Conservation (phyloP, 2,888 invertebrate species). For the Amaurobius ferox region DNA sequence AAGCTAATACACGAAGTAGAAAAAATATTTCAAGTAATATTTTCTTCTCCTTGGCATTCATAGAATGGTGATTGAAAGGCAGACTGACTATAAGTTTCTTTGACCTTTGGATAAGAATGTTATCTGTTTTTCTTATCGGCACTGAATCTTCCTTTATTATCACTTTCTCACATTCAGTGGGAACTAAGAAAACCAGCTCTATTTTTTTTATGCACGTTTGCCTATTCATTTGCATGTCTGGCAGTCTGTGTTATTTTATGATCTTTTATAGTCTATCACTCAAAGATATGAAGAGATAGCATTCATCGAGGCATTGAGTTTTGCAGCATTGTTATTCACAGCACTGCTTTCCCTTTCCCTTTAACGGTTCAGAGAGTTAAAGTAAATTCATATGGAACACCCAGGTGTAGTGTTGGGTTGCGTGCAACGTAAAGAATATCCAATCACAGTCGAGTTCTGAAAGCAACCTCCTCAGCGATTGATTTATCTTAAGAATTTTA, state of each 20-base stretch:
- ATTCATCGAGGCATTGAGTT: not conserved
- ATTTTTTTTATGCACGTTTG: not conserved
- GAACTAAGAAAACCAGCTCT: not conserved
- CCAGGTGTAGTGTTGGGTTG: too few species aligned
- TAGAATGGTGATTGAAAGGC: not conserved
- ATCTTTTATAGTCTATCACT: not conserved
- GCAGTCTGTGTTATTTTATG: not conserved
- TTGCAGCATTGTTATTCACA: not conserved
- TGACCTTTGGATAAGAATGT: not conserved
- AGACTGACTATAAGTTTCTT: not conserved
- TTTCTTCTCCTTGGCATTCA: not conserved
- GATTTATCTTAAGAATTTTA: too few species aligned
- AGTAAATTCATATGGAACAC: too few species aligned
- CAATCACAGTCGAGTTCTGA: too few species aligned
- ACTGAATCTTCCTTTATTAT: not conserved
- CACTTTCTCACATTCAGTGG: conserved; percentile 2
- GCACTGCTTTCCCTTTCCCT: too few species aligned
- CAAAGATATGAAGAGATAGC: not conserved
- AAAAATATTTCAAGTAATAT: not conserved
- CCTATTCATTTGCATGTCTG: not conserved
- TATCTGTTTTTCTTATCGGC: not conserved
- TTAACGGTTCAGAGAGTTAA: too few species aligned
- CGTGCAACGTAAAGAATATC: too few species aligned
- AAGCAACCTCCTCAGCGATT: too few species aligned
- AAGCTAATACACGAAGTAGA: not conserved